Evolutionary conservation across 92 coral and sea anemone genomes (phyloP), one percentile per base, ranked within the genome.

Genomic region (Parazoanthus darwini): DNA sequence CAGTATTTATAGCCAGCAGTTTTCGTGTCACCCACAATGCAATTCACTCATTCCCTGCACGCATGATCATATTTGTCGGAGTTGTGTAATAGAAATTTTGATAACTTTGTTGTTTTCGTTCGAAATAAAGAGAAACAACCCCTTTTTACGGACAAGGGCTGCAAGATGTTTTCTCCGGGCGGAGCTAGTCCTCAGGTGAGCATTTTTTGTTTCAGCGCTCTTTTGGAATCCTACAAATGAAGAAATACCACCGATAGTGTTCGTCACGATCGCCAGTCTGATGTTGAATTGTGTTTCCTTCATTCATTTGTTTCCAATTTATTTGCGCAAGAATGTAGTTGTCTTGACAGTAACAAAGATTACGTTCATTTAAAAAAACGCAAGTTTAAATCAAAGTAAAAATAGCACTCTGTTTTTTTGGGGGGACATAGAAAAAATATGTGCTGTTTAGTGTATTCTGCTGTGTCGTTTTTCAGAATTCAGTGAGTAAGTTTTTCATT

Each of bases 161-260:
- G n/a, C 46, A 23, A 26, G 83, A 92, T 94, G 97, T 91, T 94
- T 68, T 94, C 95, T 33, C 81, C 97, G 56, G 56, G 92, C 71
- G 97, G 97, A 43, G 85, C 91, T 75, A 92, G 92, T 68, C 97
- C 97, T 58, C 97, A 94, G 94, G 97, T 94, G 89, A 29, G 88
- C 6, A 42, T 58, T 82, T 11, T 35, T 13, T 18, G 2, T 56
- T 23, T 76, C 43, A 15, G 78, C 78, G 78, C 33, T 73, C 35
- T 8, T 73, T 39, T 37, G 14, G 25, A 18, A 38, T 35, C 7
- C 8, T 15, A 16, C 16, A n/a, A 2, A 63, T 15, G 67, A 59
- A 63, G 5, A 38, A 37, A 75, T 20, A 8, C 77, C 43, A 75
- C 18, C 50, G 79, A 39, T 75, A 29, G 42, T 23, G 46, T 75